Evolutionary conservation across 2,888 invertebrate genomes (phyloP), one percentile per base, ranked within the genome.

Genomic region (Frankliniella intonsa): DNA sequence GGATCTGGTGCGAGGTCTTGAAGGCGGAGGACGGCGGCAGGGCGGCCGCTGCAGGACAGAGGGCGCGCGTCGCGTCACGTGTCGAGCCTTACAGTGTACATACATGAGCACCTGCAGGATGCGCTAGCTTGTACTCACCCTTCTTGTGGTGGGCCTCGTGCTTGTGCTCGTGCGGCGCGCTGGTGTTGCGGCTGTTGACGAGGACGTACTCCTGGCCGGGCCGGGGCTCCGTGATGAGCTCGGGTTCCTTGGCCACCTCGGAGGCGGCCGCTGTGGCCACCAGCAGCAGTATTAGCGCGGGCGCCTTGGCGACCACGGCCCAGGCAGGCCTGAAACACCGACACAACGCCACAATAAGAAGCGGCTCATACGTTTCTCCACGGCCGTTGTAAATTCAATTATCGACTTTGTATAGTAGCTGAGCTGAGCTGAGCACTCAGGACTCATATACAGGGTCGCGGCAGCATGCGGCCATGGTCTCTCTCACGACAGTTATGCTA

Each of bases 181-280:
- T 25, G 22, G n/a, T 76, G 69, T 76, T 76, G 25, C 69, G 69
- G 69, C 69, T 76, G 25, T 22, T 76, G 82, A 93, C 91, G 85
- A 91, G 89, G 80, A 93, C 93, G 87, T 91, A 93, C 86, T 93
- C 92, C 85, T 93, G 91, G 49, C 92, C 92, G 25, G 91, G 91
- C 84, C 91, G 89, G 19, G 93, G 91, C 87, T 91, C 90, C 81
- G 91, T 91, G 86, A 92, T 91, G 83, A 92, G 88, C 85, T 92
- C 90, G 83, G 91, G 90, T 85, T 92, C 91, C 76, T 81, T 81
- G 69, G 69, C 7, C 22, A 69, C 69, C 69, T 69, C 69, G 69
- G 69, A 22, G 22, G 69, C 69, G n/a, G 69, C 69, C 25, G 62
- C 62, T 10, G 10, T 22, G 22, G 69, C 69, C 25, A 22, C 25